These are phyloP conservation scores for Danio albolineatus DNA, from an alignment of 2,797 vertebrate species.

Conservation along the genomic window DNA sequence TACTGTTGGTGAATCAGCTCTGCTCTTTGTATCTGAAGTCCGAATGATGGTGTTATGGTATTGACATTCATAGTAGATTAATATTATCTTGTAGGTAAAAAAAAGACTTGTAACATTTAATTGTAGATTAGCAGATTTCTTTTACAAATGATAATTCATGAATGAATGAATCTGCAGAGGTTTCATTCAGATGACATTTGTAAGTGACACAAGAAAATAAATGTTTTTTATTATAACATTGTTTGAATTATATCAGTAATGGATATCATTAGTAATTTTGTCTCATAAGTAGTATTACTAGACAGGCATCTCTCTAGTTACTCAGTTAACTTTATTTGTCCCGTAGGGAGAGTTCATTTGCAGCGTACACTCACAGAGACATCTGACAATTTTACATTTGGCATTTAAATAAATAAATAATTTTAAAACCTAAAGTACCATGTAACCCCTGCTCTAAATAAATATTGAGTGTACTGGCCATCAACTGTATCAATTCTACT, in stretches of 20 bases:
- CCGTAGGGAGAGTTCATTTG: too few species aligned
- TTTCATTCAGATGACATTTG: neutral
- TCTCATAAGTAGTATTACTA: neutral
- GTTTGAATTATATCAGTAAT: neutral
- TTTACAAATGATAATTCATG: neutral
- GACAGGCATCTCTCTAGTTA: too few species aligned
- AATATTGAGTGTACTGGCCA: too few species aligned
- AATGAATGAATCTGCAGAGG: neutral
- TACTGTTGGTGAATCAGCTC: slow-evolving; percentile 21
- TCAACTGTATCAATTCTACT: too few species aligned
- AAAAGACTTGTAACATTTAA: too few species aligned
- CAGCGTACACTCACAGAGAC: too few species aligned
- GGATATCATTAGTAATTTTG: too few species aligned
- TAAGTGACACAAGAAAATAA: neutral
- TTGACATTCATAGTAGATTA: neutral
- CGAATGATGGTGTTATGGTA: neutral
- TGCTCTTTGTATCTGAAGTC: neutral
- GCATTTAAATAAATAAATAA: too few species aligned
- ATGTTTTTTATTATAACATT: neutral
- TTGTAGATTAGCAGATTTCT: neutral
- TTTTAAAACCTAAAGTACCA: too few species aligned
- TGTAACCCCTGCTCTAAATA: too few species aligned
- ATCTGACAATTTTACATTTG: too few species aligned
- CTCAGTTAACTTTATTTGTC: too few species aligned
- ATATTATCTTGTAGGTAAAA: neutral